Evolutionary conservation across 2,113 vertebrate genomes (phyloP), one percentile per base, ranked within the genome.

Genomic region (Macquaria ambigua): DNA sequence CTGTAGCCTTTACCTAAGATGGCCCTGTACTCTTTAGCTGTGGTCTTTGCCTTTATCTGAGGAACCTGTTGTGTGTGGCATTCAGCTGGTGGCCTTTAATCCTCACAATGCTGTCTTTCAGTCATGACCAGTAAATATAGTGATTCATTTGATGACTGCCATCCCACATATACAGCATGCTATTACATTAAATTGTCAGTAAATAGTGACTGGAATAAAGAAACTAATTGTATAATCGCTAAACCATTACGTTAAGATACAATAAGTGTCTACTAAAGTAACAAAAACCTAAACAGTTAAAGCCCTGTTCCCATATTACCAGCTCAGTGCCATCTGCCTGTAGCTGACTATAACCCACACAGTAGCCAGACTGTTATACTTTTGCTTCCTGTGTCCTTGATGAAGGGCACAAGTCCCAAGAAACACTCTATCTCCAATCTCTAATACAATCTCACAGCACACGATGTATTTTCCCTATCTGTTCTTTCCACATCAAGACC

Each of bases 1-100:
- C 85, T 28, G 56, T 83, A 69, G 74, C 75, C 88, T 92, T 92
- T 93, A 91, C 74, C 89, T 59, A 73, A 90, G 84, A 72, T 58
- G 84, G 80, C 71, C 82, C 75, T n/a, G 72, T 50, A 56, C 81
- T 87, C 76, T 75, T 79, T 48, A 52, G 81, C 73, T 56, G 80
- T 64, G 74, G 52, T 70, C 70, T 50, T 77, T 79, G 50, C 82
- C 73, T 92, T 89, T 90, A 85, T 82, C 63, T 77, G 79, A 84
- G 74, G 46, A 59, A 20, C 52, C 73, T 72, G 82, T 71, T 77
- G 85, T 31, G 71, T 79, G 62, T 81, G 82, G 48, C 88, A 85
- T 90, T 91, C 89, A 83, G 74, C 77, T 52, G 67, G 34, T 83
- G 86, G 73, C 87, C 84, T 90, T 81, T 89, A 48, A 9, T 81